A percentile compares a stretch with the other conserved stretches of the same genome.
Conservation (phyloP, 1,140 invertebrate species). For the Drosophila simulans region DNA sequence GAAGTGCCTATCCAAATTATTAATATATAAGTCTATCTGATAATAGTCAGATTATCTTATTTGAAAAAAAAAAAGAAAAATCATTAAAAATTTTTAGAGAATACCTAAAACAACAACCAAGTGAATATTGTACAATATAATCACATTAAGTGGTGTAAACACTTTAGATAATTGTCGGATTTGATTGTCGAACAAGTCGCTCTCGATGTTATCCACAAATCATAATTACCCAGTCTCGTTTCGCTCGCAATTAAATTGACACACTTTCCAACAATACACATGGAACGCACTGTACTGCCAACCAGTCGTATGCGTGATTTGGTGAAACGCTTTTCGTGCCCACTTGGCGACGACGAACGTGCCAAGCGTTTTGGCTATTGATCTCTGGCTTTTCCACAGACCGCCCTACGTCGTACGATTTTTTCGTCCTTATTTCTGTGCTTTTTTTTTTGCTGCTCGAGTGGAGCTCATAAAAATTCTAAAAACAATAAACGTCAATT, state of each 20-base stretch:
- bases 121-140: background rate
- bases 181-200: background rate
- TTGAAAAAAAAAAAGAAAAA: no score
- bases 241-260: background rate
- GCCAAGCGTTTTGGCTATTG: constrained; percentile 30
- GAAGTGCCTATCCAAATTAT: background rate
- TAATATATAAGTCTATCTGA: background rate
- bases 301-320: constrained; percentile 47
- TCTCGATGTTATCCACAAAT: background rate
- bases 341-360: constrained; percentile 28
- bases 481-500: constrained; percentile 78
- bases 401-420: background rate
- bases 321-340: constrained; percentile 3
- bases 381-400: constrained; percentile 13
- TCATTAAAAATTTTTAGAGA: no score
- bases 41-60: no score
- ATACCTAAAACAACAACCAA: background rate
- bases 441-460: background rate
- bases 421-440: background rate
- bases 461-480: constrained; percentile 63
- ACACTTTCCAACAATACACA: background rate
- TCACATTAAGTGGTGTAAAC: background rate
- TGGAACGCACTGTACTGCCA: constrained; percentile 12
- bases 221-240: background rate
- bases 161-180: background rate